Evolutionary conservation across 2,888 invertebrate genomes (phyloP), one percentile per base, ranked within the genome.

Genomic region (Caenorhabditis uteleia): DNA sequence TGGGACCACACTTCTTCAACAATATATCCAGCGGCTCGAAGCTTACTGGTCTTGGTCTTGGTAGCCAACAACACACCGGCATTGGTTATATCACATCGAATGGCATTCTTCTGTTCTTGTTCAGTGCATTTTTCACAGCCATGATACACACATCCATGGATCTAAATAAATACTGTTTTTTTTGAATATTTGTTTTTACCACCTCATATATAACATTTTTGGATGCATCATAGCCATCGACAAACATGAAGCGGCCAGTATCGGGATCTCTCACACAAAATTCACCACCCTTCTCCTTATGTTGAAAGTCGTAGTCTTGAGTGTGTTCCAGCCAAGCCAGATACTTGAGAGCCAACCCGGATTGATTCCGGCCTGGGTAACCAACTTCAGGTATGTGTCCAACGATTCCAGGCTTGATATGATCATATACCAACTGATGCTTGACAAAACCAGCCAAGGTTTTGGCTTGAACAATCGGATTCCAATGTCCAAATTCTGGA

Each of bases 371-470:
- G 3, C 25, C 23, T 16, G 36, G 36, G 12, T 3, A 47, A 16
- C 47, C 47, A 16, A 25, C 26, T 26, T 47, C 47, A 10, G 47
- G 47, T 8, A 47, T 36, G 47, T 47, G 36, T 23, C 47, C 47
- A 7, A 36, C 16, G 12, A n/a, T 16, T 4, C 34, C 34, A 5
- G 7, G 4, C 5, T 10, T 7, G 34, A n/a, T 36, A 27, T 47
- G 47, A 21, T 46, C 46, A 10, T 21, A n/a, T 23, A 20, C 33
- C 46, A 46, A 23, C 4, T 33, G 23, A 10, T n/a, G 16, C 46
- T 33, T 46, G 14, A 46, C 23, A 20, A 23, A 33, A 23, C n/a
- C 12, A 14, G 46, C 14, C 1, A 46, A 16, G 1, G 46, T 46
- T 10, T 31, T 1, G 5, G 34, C 4, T 4, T n/a, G n/a, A n/a